These are phyloP conservation scores for Helicoverpa zea DNA, from an alignment of 1,140 invertebrate species.

Conservation along the genomic window DNA sequence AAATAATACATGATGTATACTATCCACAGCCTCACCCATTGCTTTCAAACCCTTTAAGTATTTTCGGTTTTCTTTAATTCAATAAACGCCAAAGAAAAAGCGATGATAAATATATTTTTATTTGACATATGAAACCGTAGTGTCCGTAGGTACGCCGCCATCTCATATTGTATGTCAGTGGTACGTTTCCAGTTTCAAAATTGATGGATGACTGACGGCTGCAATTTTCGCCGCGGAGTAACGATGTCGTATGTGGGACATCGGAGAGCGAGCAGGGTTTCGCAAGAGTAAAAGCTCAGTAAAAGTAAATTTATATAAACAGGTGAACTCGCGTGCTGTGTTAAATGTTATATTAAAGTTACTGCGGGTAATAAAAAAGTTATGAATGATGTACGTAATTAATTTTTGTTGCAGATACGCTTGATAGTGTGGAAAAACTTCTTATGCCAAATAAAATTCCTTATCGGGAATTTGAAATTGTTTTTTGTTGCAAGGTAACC, in stretches of 20 bases:
- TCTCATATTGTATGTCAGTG: conserved; percentile 29
- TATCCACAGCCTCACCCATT: no score
- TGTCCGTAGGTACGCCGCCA: background rate
- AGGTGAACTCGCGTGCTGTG: conserved; percentile 1
- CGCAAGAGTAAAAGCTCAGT: conserved; percentile 58
- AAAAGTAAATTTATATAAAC: conserved; percentile 42
- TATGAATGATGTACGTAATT: background rate
- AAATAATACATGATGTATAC: no score
- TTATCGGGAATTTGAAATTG: no score
- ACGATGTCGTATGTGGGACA: conserved; percentile 58
- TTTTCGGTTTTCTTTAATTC: background rate
- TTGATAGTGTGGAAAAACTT: no score
- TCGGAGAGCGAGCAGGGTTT: conserved; percentile 60
- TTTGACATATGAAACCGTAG: conserved; percentile 9
- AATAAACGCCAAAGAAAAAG: background rate
- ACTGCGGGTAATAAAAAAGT: background rate
- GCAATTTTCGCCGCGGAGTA: conserved; percentile 42
- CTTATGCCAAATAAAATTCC: no score
- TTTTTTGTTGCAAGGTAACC: no score
- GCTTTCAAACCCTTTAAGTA: background rate
- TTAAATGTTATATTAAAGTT: background rate
- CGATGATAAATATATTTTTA: background rate
- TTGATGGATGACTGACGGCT: conserved; percentile 44
- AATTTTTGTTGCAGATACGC: background rate
- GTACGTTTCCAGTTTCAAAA: conserved; percentile 40